phyloP scores from a whole-genome alignment of 2,113 vertebrate genomes.

The Penelope pileata region DNA sequence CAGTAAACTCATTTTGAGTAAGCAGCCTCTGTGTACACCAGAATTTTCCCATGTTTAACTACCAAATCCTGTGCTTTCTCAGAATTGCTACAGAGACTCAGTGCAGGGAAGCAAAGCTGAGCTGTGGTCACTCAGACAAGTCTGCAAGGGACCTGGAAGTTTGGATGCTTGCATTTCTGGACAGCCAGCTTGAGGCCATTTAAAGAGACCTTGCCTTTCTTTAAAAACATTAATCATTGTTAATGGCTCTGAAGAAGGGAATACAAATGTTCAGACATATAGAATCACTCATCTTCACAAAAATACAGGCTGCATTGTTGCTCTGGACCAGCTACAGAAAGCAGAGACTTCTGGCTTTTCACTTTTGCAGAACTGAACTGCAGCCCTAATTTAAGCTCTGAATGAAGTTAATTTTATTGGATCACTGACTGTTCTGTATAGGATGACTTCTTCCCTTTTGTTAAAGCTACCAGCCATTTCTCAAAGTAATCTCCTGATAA shows the following conservation, averaged over 20 bases:
- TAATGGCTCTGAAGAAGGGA: neutral
- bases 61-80: neutral
- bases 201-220: neutral
- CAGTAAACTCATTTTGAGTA: neutral
- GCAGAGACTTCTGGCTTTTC: neutral
- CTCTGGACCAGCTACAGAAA: neutral
- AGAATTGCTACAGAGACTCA: neutral
- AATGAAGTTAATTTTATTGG: conserved; percentile 13
- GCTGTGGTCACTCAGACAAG: neutral
- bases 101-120: neutral
- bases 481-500: neutral
- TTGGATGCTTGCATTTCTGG: neutral
- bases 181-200: neutral
- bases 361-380: conserved; percentile 3
- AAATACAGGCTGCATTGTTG: neutral
- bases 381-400: neutral
- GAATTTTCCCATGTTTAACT: neutral
- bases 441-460: neutral
- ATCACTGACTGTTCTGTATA: neutral
- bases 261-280: neutral
- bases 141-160: neutral
- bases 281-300: neutral
- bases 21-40: neutral
- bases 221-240: neutral
- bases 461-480: neutral